These are phyloP conservation scores for Drosophila sproati DNA, from an alignment of 1,140 invertebrate species.

Conservation along the genomic window DNA sequence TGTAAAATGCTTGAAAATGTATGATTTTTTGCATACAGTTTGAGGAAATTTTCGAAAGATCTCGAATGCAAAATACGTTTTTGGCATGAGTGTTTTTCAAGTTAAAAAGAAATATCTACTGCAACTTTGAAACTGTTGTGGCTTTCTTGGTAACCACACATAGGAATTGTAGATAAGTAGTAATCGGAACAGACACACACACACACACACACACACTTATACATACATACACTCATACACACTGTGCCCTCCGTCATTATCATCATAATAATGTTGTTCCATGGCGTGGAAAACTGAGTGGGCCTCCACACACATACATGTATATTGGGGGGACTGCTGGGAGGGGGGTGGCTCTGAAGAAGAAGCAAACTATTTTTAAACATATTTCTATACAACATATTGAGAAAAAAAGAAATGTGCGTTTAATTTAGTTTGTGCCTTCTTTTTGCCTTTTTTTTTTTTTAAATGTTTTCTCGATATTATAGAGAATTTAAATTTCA, in stretches of 20 bases:
- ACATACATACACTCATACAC: neutral
- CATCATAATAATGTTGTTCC: constrained; percentile 21
- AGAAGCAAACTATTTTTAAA: constrained; percentile 76
- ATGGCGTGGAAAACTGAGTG: constrained; percentile 43
- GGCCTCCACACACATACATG: constrained; percentile 1
- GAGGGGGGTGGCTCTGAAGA: constrained; percentile 35
- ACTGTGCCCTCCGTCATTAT: constrained; percentile 13
- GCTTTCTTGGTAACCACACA: constrained; percentile 14
- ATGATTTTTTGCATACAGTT: too few relatives aligned
- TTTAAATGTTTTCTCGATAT: neutral
- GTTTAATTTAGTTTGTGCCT: constrained; percentile 4
- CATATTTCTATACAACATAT: constrained; percentile 54
- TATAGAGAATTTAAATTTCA: too few relatives aligned
- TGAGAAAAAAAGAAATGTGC: constrained; percentile 33
- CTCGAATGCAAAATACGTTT: too few relatives aligned
- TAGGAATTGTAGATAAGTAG: constrained; percentile 28
- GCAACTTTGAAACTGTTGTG: neutral
- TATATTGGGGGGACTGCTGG: constrained; percentile 1
- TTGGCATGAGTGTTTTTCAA: too few relatives aligned
- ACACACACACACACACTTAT: neutral
- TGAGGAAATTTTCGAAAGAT: too few relatives aligned
- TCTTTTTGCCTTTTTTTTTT: neutral
- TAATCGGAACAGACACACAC: constrained; percentile 5
- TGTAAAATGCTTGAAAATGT: too few relatives aligned
- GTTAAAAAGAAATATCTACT: neutral